These are phyloP conservation scores for Anolis apletophallus DNA, from an alignment of 2,797 vertebrate species.

Conservation along the genomic window DNA sequence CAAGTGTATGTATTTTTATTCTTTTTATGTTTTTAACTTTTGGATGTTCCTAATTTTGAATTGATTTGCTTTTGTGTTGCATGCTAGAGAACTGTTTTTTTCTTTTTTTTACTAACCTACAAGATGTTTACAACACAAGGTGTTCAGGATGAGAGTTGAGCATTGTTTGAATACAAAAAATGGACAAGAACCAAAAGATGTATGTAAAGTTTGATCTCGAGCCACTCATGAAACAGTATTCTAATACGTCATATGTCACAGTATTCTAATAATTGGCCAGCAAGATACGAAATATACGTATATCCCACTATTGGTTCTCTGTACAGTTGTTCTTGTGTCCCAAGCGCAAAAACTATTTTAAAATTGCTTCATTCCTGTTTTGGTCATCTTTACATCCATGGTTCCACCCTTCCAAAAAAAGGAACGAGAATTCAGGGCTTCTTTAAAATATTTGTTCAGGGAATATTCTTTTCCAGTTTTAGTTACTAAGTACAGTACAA, in stretches of 20 bases:
- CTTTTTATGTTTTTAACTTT: constrained; percentile 70
- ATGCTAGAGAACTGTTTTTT: constrained; percentile 57
- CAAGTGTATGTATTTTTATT: constrained; percentile 93
- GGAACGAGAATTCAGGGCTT: neutral
- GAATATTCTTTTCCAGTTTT: neutral
- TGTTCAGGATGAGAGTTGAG: constrained; percentile 24
- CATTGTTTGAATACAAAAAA: neutral
- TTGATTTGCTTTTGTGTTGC: constrained; percentile 71
- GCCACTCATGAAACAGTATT: rapidly evolving
- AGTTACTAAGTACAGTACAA: too few relatives aligned
- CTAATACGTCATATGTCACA: constrained; percentile 2
- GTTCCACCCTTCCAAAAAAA: too few relatives aligned
- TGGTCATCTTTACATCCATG: neutral
- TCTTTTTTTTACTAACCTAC: constrained; percentile 56
- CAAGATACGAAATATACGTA: neutral
- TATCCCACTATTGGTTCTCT: neutral
- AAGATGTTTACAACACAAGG: neutral
- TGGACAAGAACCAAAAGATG: constrained; percentile 10
- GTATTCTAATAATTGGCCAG: too few relatives aligned
- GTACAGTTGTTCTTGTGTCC: too few relatives aligned
- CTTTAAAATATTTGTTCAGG: neutral
- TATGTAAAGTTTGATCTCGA: constrained; percentile 17
- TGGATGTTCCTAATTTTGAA: constrained; percentile 71
- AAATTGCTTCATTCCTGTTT: neutral
- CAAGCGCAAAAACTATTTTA: neutral